These are phyloP conservation scores for Epinephelus coioides DNA, from an alignment of 2,797 vertebrate genomes.

Conservation along the genomic window DNA sequence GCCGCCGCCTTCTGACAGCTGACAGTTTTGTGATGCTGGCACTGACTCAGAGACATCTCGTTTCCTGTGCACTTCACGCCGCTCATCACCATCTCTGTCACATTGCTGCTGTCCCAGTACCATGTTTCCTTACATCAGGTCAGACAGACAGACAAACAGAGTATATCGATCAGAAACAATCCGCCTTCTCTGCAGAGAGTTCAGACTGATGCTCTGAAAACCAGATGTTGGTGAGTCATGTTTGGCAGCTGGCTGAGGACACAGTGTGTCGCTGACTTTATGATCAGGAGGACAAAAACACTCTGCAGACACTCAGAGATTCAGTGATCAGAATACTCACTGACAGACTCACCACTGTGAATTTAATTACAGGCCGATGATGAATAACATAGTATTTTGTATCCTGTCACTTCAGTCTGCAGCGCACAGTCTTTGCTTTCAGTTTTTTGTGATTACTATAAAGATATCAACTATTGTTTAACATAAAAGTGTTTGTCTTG, in stretches of 20 bases:
- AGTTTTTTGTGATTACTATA: too few species aligned
- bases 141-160: constrained; percentile 8
- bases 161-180: constrained; percentile 20
- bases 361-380: not conserved
- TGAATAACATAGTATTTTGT: too few species aligned
- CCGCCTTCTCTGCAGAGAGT: constrained; percentile 14
- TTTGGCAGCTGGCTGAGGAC: constrained; percentile 40
- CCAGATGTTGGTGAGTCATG: constrained; percentile 63
- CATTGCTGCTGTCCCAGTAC: constrained; percentile 98
- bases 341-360: not conserved
- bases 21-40: constrained; percentile 90
- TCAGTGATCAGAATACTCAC: constrained; percentile 6
- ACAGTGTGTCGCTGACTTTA: not conserved
- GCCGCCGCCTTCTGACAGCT: constrained; percentile 91
- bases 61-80: constrained; percentile 93
- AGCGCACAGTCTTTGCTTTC: too few species aligned
- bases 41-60: constrained; percentile 93
- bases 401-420: too few species aligned
- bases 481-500: too few species aligned
- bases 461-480: too few species aligned
- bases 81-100: constrained; percentile 94
- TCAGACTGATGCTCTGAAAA: constrained; percentile 4
- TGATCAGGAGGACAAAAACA: constrained; percentile 4
- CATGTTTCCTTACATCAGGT: constrained; percentile 92
- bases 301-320: not conserved